phyloP scores from a whole-genome alignment of 2,888 invertebrate genomes.

The Euproctis similis region DNA sequence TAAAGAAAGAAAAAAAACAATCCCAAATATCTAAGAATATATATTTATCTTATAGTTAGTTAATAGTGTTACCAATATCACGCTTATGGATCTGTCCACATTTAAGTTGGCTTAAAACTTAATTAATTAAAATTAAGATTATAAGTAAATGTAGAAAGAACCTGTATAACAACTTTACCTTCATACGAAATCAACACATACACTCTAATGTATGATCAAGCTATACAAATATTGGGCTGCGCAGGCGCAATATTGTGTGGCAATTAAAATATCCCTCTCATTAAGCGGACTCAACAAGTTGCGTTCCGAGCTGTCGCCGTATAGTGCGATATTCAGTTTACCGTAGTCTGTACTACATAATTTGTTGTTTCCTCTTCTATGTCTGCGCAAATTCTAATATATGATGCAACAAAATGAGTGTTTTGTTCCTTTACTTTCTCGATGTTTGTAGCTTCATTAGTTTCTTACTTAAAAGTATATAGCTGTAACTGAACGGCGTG shows the following conservation, averaged over 20 bases:
- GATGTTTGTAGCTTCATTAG: no score
- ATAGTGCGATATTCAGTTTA: conserved; percentile 2
- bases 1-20: no score
- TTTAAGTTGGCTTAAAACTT: conserved; percentile 1
- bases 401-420: conserved; percentile 2
- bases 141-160: no score
- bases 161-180: no score
- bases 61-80: no score
- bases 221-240: conserved; percentile 30
- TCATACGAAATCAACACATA: conserved; percentile 15
- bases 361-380: conserved; percentile 16
- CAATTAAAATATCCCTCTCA: conserved; percentile 32
- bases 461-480: no score
- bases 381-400: conserved; percentile 3
- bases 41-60: no score
- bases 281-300: conserved; percentile 11
- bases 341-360: conserved; percentile 8
- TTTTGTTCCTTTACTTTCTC: conserved; percentile 3
- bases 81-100: neutral
- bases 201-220: conserved; percentile 22
- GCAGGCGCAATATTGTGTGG: conserved; percentile 25
- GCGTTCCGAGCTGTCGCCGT: conserved; percentile 15
- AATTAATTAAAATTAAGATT: no score
- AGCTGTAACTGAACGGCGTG: no score
- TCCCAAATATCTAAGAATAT: no score